phyloP scores from a whole-genome alignment of 2,888 invertebrate genomes.

The Sturmia bella region DNA sequence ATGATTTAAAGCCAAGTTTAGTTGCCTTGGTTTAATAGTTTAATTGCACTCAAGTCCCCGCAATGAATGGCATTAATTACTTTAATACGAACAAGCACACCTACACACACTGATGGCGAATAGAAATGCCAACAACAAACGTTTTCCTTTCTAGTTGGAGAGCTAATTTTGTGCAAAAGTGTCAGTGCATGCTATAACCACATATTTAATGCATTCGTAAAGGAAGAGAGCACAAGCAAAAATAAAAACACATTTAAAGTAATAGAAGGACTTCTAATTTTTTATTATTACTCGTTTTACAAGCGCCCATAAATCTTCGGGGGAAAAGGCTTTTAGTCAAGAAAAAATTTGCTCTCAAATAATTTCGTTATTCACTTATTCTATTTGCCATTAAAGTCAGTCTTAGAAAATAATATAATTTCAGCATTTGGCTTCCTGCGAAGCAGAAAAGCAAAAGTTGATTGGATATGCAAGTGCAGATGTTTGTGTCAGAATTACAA shows the following conservation, averaged over 20 bases:
- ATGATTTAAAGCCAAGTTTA: conserved; percentile 42
- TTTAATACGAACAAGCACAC: conserved; percentile 19
- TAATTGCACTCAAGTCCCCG: conserved; percentile 62
- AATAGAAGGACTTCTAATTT: conserved; percentile 59
- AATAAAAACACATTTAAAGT: conserved; percentile 49
- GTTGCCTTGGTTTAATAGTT: conserved; percentile 51
- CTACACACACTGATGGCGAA: background rate
- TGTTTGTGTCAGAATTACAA: too few species aligned
- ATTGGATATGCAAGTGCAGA: too few species aligned
- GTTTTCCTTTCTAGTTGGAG: background rate
- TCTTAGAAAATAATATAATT: too few species aligned
- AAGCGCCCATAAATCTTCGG: background rate
- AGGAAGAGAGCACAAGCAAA: conserved; percentile 6
- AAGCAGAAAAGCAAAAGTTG: too few species aligned
- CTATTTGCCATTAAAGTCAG: background rate
- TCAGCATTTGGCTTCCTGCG: too few species aligned
- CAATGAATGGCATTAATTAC: conserved; percentile 59
- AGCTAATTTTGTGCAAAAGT: background rate
- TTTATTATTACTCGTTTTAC: conserved; percentile 24
- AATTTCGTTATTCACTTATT: conserved; percentile 54
- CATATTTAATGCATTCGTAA: conserved; percentile 11
- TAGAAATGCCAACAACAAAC: conserved; percentile 8
- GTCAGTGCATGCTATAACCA: conserved; percentile 12
- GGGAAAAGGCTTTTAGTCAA: conserved; percentile 31
- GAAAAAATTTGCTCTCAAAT: conserved; percentile 22